A percentile compares a stretch with the other conserved stretches of the same genome.
Evolutionary conservation across 2,888 invertebrate species (phyloP).

Genomic region (Eilema caniola): DNA sequence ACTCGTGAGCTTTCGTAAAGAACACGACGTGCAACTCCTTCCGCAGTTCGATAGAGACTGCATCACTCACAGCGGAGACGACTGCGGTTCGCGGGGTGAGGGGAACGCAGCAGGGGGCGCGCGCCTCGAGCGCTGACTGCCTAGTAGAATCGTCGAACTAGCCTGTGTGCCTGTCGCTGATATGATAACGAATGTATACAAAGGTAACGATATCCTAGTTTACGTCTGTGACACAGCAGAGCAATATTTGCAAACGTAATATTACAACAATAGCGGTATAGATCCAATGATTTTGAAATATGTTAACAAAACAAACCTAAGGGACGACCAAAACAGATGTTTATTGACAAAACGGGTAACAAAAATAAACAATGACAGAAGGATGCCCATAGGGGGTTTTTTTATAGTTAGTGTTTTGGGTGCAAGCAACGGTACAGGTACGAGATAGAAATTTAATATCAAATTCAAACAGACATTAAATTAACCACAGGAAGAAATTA

Average conservation of each 20-base stretch:
- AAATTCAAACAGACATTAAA: not conserved
- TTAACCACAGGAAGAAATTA: not conserved
- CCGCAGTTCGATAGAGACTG: constrained; percentile 75
- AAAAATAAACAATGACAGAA: constrained; percentile 69
- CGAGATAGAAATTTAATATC: not conserved
- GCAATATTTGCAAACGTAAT: constrained; percentile 51
- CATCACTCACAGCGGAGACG: constrained; percentile 65
- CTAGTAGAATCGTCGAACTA: constrained; percentile 74
- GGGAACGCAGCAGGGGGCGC: constrained; percentile 72
- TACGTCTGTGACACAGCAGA: constrained; percentile 43
- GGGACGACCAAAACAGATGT: constrained; percentile 66
- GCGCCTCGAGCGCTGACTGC: constrained; percentile 61
- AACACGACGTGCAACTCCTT: constrained; percentile 56
- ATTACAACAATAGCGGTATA: constrained; percentile 37
- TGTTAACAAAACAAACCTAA: constrained; percentile 57
- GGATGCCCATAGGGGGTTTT: constrained; percentile 61
- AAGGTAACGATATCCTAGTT: constrained; percentile 64
- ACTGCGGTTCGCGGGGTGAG: constrained; percentile 57
- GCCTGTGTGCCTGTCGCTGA: constrained; percentile 75
- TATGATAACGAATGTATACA: constrained; percentile 84
- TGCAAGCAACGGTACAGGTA: not conserved
- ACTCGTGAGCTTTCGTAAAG: constrained; percentile 69
- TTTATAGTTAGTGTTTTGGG: constrained; percentile 28
- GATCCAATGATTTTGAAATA: constrained; percentile 49
- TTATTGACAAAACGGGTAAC: constrained; percentile 69